Conservation (phyloP, 2,888 invertebrate species). For the Zaprionus lineosus region DNA sequence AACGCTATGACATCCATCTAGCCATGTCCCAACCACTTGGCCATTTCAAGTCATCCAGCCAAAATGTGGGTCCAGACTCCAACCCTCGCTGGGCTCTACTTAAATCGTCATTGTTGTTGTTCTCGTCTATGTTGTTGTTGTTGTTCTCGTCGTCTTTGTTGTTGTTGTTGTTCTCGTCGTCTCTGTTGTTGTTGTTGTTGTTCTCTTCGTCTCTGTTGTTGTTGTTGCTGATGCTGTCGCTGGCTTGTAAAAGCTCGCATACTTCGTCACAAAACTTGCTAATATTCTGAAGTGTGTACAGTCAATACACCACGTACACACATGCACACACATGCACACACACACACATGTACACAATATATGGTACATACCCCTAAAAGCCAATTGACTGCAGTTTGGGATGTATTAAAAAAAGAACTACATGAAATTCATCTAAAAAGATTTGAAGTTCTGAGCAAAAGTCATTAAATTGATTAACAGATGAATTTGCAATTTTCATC, state of each 20-base stretch:
- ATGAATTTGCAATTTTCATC: too few species aligned
- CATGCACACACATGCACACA: constrained; percentile 8
- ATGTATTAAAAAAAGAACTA: too few species aligned
- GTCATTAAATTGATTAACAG: too few species aligned
- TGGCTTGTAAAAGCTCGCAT: constrained; percentile 39
- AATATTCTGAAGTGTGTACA: constrained; percentile 68
- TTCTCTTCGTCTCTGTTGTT: too few species aligned
- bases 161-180: constrained; percentile 14
- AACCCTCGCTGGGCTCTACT: too few species aligned
- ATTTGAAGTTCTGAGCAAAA: too few species aligned
- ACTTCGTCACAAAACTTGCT: constrained; percentile 72
- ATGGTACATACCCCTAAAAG: too few species aligned
- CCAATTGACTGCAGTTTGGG: too few species aligned
- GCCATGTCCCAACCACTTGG: constrained; percentile 15
- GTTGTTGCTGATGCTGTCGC: constrained; percentile 1
- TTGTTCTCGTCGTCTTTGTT: constrained; percentile 4
- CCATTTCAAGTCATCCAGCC: background rate
- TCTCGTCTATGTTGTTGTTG: constrained; percentile 17
- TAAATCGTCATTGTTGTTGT: constrained; percentile 22
- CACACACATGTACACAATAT: background rate
- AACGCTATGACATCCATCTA: constrained; percentile 1
- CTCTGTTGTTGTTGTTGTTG: too few species aligned
- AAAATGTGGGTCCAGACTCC: background rate
- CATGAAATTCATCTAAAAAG: too few species aligned
- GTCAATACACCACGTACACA: too few species aligned